Conservation (phyloP, 2,888 invertebrate genomes). For the Arrhopalites spinosus region DNA sequence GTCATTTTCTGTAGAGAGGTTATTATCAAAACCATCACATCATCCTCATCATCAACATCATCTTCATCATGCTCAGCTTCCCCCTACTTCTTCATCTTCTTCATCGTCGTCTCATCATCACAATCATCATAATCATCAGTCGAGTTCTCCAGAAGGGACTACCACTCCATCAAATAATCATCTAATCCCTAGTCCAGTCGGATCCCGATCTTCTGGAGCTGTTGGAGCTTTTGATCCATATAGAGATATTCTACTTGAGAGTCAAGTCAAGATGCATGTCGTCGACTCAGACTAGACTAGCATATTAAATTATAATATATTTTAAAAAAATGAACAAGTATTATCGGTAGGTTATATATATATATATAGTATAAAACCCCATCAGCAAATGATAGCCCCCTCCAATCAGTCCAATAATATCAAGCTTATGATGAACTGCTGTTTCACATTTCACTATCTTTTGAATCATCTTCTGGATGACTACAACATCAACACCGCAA, state of each 20-base stretch:
- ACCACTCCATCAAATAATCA: slow-evolving; percentile 38
- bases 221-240: slow-evolving; percentile 50
- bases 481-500: too few species aligned
- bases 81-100: slow-evolving; percentile 35
- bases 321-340: slow-evolving; percentile 19
- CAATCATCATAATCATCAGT: slow-evolving; percentile 10
- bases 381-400: not conserved
- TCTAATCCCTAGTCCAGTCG: slow-evolving; percentile 41
- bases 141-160: slow-evolving; percentile 28
- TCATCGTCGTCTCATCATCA: slow-evolving; percentile 9
- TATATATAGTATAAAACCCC: not conserved
- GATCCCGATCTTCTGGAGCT: slow-evolving; percentile 41
- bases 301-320: slow-evolving; percentile 23
- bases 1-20: slow-evolving; percentile 54
- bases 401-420: too few species aligned
- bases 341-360: slow-evolving; percentile 18
- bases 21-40: slow-evolving; percentile 52
- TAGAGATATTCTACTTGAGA: slow-evolving; percentile 44
- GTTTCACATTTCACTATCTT: too few species aligned
- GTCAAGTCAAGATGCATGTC: slow-evolving; percentile 42
- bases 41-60: slow-evolving; percentile 48
- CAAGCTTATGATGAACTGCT: too few species aligned
- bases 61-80: slow-evolving; percentile 43
- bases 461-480: not conserved
- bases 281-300: slow-evolving; percentile 44